Conservation (phyloP, 1,140 invertebrate species). For the Cepaea nemoralis region DNA sequence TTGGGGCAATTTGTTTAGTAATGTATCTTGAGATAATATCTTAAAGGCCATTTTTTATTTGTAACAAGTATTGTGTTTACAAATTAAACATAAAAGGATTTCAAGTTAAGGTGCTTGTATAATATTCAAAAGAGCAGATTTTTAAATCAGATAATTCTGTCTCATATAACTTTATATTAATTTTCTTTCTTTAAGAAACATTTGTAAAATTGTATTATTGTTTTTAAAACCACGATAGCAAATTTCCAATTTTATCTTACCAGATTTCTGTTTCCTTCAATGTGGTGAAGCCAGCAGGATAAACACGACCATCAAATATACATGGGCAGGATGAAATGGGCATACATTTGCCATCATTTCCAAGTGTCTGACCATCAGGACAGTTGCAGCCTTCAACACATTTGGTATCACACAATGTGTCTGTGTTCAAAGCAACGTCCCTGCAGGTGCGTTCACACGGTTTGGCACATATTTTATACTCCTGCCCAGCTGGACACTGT, state of each 20-base stretch:
- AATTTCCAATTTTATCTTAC: constrained; percentile 69
- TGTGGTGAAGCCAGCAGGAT: constrained; percentile 82
- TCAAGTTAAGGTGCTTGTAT: too few species aligned
- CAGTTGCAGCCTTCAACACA: constrained; percentile 93
- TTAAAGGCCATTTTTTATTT: too few species aligned
- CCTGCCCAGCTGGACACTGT: constrained; percentile 81
- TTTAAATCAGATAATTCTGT: too few species aligned
- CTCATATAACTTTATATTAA: too few species aligned
- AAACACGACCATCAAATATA: constrained; percentile 80
- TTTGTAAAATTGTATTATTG: neutral
- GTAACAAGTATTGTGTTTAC: too few species aligned
- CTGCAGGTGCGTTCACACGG: constrained; percentile 81
- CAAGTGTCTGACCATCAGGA: constrained; percentile 81
- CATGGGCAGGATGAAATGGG: constrained; percentile 84
- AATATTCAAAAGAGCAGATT: too few species aligned
- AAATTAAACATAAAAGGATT: too few species aligned
- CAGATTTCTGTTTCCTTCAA: constrained; percentile 73
- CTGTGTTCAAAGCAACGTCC: constrained; percentile 75
- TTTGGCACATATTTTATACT: constrained; percentile 84
- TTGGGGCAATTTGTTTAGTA: too few species aligned
- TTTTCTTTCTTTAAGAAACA: too few species aligned
- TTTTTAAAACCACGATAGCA: too few species aligned
- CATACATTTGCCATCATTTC: constrained; percentile 82
- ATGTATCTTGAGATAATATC: too few species aligned
- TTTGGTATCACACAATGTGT: constrained; percentile 75